Evolutionary conservation across 2,113 vertebrate species (phyloP), one percentile per base, ranked within the genome.

Genomic region (Anhinga anhinga): DNA sequence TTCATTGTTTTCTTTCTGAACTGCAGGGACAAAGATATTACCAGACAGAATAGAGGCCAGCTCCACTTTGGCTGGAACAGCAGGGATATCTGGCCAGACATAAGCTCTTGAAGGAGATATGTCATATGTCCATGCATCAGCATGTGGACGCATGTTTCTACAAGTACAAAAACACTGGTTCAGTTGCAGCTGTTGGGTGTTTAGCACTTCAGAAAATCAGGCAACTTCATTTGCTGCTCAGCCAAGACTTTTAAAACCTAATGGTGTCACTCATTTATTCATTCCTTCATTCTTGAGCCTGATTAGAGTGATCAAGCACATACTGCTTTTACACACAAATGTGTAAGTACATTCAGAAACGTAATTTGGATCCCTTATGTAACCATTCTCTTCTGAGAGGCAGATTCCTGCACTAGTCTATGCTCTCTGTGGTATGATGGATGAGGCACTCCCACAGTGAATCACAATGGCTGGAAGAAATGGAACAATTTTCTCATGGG

Each of bases 391-490:
- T 88, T 86, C 20, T 83, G 69, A 73, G 34, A 82, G 15, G 11
- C 36, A 73, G 47, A 50, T 59, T 34, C 16, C 45, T 82, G 17
- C 0, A 0, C 40, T 53, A 70, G 32, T 66, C 55, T 78, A 1
- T 53, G 5, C 4, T 81, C 5, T 56, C 49, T 81, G 20, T 52
- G 17, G 2, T 78, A 26, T 56, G 13, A 52, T 22, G n/a, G 59
- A 45, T 58, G 11, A 81, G 22, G 7, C 18, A 32, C 30, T 70
- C 36, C 50, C 59, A 84, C 9, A 15, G 11, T 63, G 32, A 93
- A 83, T 81, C 36, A 66, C 32, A 89, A 26, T 7, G 38, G 17
- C 15, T 82, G 15, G 47, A 82, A 93, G 53, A 73, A 93, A 78
- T 0, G 2, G 15, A 73, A 63, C 3, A 67, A 44, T 50, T 5